A percentile compares a stretch with the other conserved stretches of the same genome.
Conservation (phyloP, 1,140 invertebrate species). For the Drosophila murphyi region DNA sequence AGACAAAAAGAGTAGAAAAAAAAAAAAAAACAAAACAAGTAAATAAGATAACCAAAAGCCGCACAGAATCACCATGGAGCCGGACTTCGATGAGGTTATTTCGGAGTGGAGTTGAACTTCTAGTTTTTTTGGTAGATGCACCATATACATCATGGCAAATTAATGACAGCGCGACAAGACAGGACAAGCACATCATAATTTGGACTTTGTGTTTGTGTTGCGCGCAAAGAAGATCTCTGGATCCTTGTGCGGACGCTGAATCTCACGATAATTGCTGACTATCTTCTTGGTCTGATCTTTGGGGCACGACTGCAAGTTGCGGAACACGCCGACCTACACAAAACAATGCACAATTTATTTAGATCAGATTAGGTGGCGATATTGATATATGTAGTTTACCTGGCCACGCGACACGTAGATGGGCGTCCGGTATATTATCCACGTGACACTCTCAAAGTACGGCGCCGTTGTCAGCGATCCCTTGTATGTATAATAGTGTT, state of each 20-base stretch:
- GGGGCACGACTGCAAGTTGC: conserved; percentile 83
- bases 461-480: conserved; percentile 90
- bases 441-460: conserved; percentile 89
- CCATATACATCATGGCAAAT: conserved; percentile 6
- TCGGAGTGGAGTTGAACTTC: conserved; percentile 6
- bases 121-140: conserved; percentile 16
- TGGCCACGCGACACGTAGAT: conserved; percentile 89
- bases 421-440: conserved; percentile 90
- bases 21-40: conserved; percentile 34
- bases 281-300: conserved; percentile 84
- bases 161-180: conserved; percentile 10
- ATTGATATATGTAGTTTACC: conserved; percentile 84
- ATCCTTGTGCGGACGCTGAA: conserved; percentile 78
- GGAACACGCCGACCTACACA: conserved; percentile 77
- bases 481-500: conserved; percentile 85
- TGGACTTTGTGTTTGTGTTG: conserved; percentile 83
- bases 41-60: conserved; percentile 39
- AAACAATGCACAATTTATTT: background rate
- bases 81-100: conserved; percentile 2
- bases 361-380: background rate
- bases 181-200: conserved; percentile 74
- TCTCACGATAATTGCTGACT: conserved; percentile 83
- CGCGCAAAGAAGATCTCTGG: conserved; percentile 83
- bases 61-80: conserved; percentile 25
- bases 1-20: background rate